Evolutionary conservation across 2,797 vertebrate species (phyloP).

Genomic region (Syngnathus rostellatus): DNA sequence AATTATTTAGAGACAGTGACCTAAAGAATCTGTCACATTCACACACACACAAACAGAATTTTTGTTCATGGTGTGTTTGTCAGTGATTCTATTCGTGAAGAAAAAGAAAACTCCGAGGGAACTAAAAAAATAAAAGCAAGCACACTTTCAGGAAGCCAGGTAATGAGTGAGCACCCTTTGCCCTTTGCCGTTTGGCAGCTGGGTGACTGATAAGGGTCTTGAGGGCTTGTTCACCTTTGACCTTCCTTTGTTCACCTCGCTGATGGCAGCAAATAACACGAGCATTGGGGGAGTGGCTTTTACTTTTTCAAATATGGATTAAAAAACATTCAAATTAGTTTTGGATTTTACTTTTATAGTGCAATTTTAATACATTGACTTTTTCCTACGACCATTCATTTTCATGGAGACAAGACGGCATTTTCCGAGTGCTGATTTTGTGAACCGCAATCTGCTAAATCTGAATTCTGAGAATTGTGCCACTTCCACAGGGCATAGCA

Average conservation of each 20-base stretch:
- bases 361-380: too few species aligned
- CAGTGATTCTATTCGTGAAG: not conserved
- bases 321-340: too few species aligned
- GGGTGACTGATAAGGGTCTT: conserved; percentile 58
- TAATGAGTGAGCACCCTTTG: conserved; percentile 52
- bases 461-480: not conserved
- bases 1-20: conserved; percentile 50
- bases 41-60: not conserved
- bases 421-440: not conserved
- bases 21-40: not conserved
- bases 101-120: conserved; percentile 2
- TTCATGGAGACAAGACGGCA: too few species aligned
- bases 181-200: conserved; percentile 42
- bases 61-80: not conserved
- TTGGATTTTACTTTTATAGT: too few species aligned
- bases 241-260: conserved; percentile 45
- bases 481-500: not conserved
- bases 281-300: not conserved
- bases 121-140: not conserved
- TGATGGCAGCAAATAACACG: conserved; percentile 17
- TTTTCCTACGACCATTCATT: too few species aligned
- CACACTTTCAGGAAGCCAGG: conserved; percentile 16
- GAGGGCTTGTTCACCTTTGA: conserved; percentile 51
- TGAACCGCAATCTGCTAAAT: not conserved
- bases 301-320: too few species aligned